Evolutionary conservation across 2,113 vertebrate species (phyloP).

Genomic region (Coracopsis vasa): DNA sequence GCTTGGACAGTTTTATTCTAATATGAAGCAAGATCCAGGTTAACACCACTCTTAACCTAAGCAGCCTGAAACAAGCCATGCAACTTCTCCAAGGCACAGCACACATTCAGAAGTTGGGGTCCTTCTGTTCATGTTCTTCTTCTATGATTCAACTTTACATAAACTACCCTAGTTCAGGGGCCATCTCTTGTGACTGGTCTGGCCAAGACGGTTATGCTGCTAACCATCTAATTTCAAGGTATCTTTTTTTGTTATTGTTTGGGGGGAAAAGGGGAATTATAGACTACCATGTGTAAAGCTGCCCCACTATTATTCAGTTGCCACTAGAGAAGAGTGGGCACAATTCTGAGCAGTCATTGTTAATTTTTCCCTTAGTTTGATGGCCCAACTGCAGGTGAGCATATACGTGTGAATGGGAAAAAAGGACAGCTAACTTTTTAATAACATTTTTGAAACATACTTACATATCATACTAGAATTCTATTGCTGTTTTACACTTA

Average conservation of each 20-base stretch:
- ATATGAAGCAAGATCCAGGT: not conserved
- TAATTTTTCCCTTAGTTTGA: not conserved
- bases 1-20: not conserved
- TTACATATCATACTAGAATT: not conserved
- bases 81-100: not conserved
- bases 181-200: not conserved
- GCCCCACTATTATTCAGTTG: not conserved
- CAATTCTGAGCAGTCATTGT: not conserved
- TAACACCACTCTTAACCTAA: not conserved
- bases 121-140: not conserved
- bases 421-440: not conserved
- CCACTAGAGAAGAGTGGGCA: not conserved
- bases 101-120: not conserved
- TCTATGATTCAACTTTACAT: not conserved
- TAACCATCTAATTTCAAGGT: not conserved
- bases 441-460: not conserved
- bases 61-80: not conserved
- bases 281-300: not conserved
- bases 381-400: not conserved
- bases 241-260: not conserved
- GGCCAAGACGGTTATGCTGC: not conserved
- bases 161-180: not conserved
- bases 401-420: not conserved
- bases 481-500: not conserved
- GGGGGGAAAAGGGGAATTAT: rapidly evolving